These are phyloP conservation scores for Callimorpha dominula DNA, from an alignment of 2,888 invertebrate genomes.

Conservation along the genomic window DNA sequence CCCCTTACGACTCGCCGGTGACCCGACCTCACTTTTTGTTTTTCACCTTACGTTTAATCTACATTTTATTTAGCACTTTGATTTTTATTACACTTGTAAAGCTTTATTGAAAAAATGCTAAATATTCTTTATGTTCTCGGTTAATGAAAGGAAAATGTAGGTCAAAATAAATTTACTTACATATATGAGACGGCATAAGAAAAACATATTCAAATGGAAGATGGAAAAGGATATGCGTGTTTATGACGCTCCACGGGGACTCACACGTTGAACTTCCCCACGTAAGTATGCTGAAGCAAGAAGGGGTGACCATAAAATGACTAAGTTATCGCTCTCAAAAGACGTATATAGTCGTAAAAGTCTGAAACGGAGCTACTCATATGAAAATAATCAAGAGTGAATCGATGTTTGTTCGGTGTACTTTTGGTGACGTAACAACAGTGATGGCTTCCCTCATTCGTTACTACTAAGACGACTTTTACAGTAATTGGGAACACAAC, in stretches of 20 bases:
- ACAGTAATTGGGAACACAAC: slow-evolving; percentile 52
- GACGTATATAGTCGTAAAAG: slow-evolving; percentile 83
- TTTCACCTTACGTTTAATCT: slow-evolving; percentile 61
- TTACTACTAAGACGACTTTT: slow-evolving; percentile 41
- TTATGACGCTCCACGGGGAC: slow-evolving; percentile 79
- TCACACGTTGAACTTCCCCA: slow-evolving; percentile 76
- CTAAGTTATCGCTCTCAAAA: slow-evolving; percentile 85
- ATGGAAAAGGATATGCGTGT: slow-evolving; percentile 80
- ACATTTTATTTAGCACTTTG: slow-evolving; percentile 64
- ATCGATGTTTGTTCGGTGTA: slow-evolving; percentile 66
- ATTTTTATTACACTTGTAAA: slow-evolving; percentile 63
- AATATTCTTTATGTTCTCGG: slow-evolving; percentile 48
- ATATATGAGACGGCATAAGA: slow-evolving; percentile 52
- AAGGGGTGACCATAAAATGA: slow-evolving; percentile 84
- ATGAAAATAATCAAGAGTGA: slow-evolving; percentile 83
- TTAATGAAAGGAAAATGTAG: slow-evolving; percentile 53
- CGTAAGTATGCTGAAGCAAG: slow-evolving; percentile 75
- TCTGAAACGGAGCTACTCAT: slow-evolving; percentile 77
- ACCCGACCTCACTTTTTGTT: slow-evolving; percentile 62
- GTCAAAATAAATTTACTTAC: slow-evolving; percentile 44
- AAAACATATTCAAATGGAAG: slow-evolving; percentile 76
- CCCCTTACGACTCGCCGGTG: slow-evolving; percentile 55
- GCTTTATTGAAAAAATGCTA: slow-evolving; percentile 60
- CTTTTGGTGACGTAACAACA: slow-evolving; percentile 50
- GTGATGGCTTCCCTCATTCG: slow-evolving; percentile 41